phyloP scores from a whole-genome alignment of 1,140 invertebrate genomes.

The Philopotamus ludificatus region DNA sequence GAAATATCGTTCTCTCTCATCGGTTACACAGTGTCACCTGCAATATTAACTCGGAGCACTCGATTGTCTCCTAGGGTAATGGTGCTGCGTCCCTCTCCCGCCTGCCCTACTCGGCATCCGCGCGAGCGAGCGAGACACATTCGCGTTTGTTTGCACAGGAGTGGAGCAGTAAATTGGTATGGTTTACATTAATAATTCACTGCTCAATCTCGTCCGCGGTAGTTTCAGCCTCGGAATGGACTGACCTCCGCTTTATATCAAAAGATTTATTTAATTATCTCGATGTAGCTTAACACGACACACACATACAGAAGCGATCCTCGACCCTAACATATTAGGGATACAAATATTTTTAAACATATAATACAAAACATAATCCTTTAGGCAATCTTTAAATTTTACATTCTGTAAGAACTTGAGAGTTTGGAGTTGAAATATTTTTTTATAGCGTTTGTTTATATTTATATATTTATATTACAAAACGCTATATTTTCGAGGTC shows the following conservation, averaged over 20 bases:
- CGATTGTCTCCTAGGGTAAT: conserved; percentile 24
- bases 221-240: neutral
- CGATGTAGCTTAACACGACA: no score
- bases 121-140: neutral
- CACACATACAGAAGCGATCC: no score
- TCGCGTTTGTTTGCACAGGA: conserved; percentile 4
- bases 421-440: no score
- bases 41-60: conserved; percentile 18
- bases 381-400: no score
- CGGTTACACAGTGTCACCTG: conserved; percentile 21
- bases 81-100: neutral
- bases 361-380: no score
- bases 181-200: conserved; percentile 21
- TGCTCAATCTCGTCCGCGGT: conserved; percentile 11
- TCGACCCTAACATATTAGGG: no score
- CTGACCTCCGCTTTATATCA: neutral
- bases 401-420: no score
- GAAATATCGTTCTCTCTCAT: conserved; percentile 16
- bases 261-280: neutral
- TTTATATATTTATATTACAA: no score
- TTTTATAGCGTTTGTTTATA: no score
- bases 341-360: no score
- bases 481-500: no score
- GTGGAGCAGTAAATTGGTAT: conserved; percentile 17
- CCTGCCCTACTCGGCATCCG: neutral